Evolutionary conservation across 2,113 vertebrate species (phyloP), one percentile per base, ranked within the genome.

Genomic region (Dicrurus megarhynchus): DNA sequence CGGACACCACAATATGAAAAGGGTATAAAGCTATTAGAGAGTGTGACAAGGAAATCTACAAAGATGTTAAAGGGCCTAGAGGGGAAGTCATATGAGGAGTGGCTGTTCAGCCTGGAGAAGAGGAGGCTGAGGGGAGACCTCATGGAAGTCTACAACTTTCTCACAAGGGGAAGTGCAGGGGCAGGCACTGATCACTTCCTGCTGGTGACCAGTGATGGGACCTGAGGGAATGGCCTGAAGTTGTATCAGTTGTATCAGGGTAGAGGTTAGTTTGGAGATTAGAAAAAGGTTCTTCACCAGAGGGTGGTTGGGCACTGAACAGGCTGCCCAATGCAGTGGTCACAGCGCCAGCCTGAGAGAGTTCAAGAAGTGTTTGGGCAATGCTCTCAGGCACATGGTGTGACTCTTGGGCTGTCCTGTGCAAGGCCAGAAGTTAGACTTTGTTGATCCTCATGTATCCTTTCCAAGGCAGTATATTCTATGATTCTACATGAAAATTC

Each of bases 241-340:
- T 1, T 39, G n/a, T 53, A 28, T n/a, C n/a, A n/a, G n/a, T n/a
- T n/a, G n/a, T n/a, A n/a, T 41, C 39, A 53, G 30, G 19, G 30
- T 6, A 41, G 65, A 22, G 30, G 26, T 41, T 41, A 79, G n/a
- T 61, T 41, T 79, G 30, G 13, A 47, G 21, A 47, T 55, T 26
- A 55, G n/a, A 20, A 12, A 39, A 47, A 47, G 10, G 21, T 24
- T 41, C 24, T 63, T 63, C 28, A 61, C 3, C 22, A 27, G 30
- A 53, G 10, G 2, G 14, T 69, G 21, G 2, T 0, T 83, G 46
- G 30, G 3, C 16, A 53, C 26, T 6, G 24, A 60, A 60, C 1
- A 68, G 16, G 8, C 9, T 82, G 16, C 23, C 9, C n/a, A 35
- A n/a, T 26, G 46, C 18, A 30, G 7, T 30, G 23, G 33, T 67